Evolutionary conservation across 1,140 invertebrate species (phyloP), one percentile per base, ranked within the genome.

Genomic region (Parapsyche elsis): DNA sequence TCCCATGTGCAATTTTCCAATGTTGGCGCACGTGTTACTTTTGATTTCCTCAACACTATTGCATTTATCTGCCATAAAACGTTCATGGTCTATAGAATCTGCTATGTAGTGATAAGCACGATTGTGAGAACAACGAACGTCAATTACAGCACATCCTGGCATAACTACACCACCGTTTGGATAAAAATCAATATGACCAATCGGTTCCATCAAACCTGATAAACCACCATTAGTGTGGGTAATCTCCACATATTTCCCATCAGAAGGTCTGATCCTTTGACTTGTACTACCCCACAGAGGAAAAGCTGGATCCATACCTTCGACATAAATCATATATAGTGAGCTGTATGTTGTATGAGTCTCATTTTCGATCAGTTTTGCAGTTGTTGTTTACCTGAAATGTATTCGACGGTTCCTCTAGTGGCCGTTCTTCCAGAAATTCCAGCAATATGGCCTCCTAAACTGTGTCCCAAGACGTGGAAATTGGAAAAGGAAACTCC

Each of bases 301-400:
- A 16, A 89, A 87, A 7, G 92, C 93, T 14, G 92, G 92, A 86
- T 94, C 93, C 82, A 94, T 84, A 46, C 91, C 92, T 88, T 49
- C 30, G 84, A 77, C n/a, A 45, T 59, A 76, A 46, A 46, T 46
- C 12, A 12, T 46, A 46, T 12, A 46, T 7, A 12, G 5, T 46
- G 45, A 46, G 5, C 45, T 12, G 12, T n/a, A n/a, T n/a, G n/a
- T n/a, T n/a, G n/a, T n/a, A n/a, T n/a, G 45, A 46, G 45, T 46
- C 5, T 12, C 12, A 46, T 7, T 7, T 46, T 46, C 45, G 45
- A 7, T 7, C 45, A 46, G 5, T 7, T 46, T 46, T 46, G 5
- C 12, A 7, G 5, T 46, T 46, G 12, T 46, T 7, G 5, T 46
- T 46, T 30, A 75, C 73, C 45, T 53, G 73, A 57, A n/a, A 75